A percentile compares a stretch with the other conserved stretches of the same genome.
phyloP scores from a whole-genome alignment of 2,113 vertebrate genomes.

The Ivindomyrus marchei region DNA sequence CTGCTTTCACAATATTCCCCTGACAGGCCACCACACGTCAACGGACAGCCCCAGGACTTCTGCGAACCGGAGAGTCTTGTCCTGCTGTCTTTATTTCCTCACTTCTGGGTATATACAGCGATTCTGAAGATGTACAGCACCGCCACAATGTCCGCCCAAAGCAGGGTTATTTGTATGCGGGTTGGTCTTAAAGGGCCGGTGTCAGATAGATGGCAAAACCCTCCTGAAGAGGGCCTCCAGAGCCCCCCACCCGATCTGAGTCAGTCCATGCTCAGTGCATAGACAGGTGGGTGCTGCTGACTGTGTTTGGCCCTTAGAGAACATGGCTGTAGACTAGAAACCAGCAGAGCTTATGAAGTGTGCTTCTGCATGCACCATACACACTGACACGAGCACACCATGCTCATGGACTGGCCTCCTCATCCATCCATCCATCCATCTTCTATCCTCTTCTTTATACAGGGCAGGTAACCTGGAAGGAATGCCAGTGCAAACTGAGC shows the following conservation, averaged over 20 bases:
- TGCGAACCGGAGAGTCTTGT: not conserved
- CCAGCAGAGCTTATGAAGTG: not conserved
- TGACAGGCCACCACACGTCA: not conserved
- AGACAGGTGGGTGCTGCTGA: not conserved
- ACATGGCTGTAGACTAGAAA: not conserved
- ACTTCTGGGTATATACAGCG: not conserved
- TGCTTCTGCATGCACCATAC: not conserved
- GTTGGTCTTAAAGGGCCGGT: not conserved
- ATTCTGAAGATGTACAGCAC: not conserved
- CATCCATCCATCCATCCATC: not conserved
- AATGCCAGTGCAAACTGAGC: not conserved
- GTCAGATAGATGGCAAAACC: not conserved
- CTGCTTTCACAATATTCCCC: not conserved
- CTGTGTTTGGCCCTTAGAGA: not conserved
- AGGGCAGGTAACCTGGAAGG: not conserved
- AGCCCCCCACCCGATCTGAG: not conserved
- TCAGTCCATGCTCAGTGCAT: not conserved
- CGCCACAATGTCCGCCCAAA: not conserved
- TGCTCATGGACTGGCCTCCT: not conserved
- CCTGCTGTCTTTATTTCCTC: not conserved
- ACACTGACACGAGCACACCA: not conserved
- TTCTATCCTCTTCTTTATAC: not conserved
- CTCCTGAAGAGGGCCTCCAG: not conserved
- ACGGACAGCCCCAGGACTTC: not conserved
- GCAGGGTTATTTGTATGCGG: not conserved